Percentiles rank a stretch among this genome's conserved stretches.
These are phyloP conservation scores for Ephydatia muelleri DNA, from an alignment of 37 sponge, comb jelly and placozoan genomes.

Conservation along the genomic window DNA sequence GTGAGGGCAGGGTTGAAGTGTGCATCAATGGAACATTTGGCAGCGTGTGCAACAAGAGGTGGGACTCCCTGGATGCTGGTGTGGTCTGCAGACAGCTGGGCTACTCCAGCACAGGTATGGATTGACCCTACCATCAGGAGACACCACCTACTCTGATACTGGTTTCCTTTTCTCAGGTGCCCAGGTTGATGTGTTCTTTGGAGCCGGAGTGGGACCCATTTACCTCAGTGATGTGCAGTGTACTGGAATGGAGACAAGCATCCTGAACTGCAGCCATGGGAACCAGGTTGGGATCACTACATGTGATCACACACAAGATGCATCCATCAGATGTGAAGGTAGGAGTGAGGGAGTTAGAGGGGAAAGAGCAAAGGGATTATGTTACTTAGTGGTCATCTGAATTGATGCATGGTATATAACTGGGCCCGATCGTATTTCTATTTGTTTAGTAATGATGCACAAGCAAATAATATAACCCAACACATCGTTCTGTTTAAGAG, in stretches of 20 bases:
- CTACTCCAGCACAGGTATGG: background rate
- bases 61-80: background rate
- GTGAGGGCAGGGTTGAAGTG: conserved; percentile 19
- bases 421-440: too few relatives aligned
- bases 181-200: background rate
- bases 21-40: conserved; percentile 8
- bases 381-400: too few relatives aligned
- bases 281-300: background rate
- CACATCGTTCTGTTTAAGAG: too few relatives aligned
- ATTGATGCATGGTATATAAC: too few relatives aligned
- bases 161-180: background rate
- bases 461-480: too few relatives aligned
- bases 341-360: background rate
- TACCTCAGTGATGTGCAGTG: background rate
- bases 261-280: conserved; percentile 23
- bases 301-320: conserved; percentile 51
- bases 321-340: conserved; percentile 41
- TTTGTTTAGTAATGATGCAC: too few relatives aligned
- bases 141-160: background rate
- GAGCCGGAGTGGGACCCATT: background rate
- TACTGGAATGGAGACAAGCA: conserved; percentile 24
- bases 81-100: background rate
- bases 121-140: background rate
- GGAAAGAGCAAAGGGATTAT: too few relatives aligned
- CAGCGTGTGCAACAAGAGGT: background rate